Conservation (phyloP, 2,888 invertebrate species). For the Uropetala carovei region DNA sequence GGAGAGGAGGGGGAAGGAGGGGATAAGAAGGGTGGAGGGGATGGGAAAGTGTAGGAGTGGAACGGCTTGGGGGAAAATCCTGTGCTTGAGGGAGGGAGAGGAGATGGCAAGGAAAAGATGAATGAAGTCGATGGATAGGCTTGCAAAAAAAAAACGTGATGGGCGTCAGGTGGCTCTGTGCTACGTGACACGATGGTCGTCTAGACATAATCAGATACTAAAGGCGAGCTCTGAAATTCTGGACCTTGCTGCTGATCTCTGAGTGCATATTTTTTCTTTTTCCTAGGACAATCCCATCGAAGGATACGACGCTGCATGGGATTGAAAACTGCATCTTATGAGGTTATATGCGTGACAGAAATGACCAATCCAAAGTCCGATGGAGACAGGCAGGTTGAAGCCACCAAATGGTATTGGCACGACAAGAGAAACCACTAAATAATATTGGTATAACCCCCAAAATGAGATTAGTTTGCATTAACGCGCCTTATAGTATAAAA, state of each 20-base stretch:
- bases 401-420: background rate
- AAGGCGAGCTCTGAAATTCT: too few species aligned
- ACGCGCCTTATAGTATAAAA: too few species aligned
- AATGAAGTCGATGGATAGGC: slow-evolving; percentile 30
- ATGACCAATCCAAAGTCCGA: background rate
- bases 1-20: background rate
- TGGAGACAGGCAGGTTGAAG: background rate
- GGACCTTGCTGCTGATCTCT: too few species aligned
- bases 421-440: background rate
- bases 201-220: too few species aligned
- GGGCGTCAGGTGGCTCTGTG: slow-evolving; percentile 7
- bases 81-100: slow-evolving; percentile 1
- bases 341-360: background rate
- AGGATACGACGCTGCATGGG: background rate
- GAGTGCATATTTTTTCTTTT: background rate
- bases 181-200: too few species aligned
- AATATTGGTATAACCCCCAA: too few species aligned
- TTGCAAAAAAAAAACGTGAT: background rate
- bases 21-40: background rate
- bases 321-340: too few species aligned
- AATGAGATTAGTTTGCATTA: too few species aligned
- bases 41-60: too few species aligned
- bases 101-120: slow-evolving; percentile 39
- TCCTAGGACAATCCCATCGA: too few species aligned
- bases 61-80: background rate